Evolutionary conservation across 1,140 invertebrate species (phyloP).

Genomic region (Fopius arisanus): DNA sequence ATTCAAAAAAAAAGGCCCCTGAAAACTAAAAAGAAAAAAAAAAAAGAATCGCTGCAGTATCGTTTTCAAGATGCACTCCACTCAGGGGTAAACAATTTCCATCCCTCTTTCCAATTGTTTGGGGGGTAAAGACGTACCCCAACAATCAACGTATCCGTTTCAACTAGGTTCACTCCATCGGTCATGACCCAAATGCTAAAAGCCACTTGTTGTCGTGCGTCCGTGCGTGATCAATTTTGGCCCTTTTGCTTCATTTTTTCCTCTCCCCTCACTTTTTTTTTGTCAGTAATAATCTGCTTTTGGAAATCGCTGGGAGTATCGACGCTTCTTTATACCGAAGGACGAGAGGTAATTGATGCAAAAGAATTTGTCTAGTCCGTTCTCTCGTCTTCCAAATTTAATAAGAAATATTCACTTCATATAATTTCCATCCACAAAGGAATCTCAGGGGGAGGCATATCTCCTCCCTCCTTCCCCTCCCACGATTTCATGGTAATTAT

Average conservation of each 20-base stretch:
- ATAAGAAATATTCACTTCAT: no score
- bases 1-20: background rate
- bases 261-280: no score
- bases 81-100: background rate
- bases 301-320: no score
- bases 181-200: slow-evolving; percentile 51
- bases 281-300: no score
- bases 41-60: background rate
- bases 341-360: no score
- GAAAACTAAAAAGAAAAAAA: background rate
- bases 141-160: slow-evolving; percentile 24
- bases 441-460: background rate
- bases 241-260: slow-evolving; percentile 32
- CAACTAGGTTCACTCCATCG: slow-evolving; percentile 16
- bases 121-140: background rate
- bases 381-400: no score
- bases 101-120: slow-evolving; percentile 1
- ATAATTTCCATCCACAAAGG: background rate
- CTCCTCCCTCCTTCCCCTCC: background rate
- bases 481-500: background rate
- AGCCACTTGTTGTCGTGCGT: slow-evolving; percentile 60
- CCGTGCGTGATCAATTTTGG: slow-evolving; percentile 58
- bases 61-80: background rate
- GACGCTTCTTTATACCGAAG: no score
- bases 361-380: no score